Evolutionary conservation across 2,888 invertebrate species (phyloP).

Genomic region (Augiades crinisus): DNA sequence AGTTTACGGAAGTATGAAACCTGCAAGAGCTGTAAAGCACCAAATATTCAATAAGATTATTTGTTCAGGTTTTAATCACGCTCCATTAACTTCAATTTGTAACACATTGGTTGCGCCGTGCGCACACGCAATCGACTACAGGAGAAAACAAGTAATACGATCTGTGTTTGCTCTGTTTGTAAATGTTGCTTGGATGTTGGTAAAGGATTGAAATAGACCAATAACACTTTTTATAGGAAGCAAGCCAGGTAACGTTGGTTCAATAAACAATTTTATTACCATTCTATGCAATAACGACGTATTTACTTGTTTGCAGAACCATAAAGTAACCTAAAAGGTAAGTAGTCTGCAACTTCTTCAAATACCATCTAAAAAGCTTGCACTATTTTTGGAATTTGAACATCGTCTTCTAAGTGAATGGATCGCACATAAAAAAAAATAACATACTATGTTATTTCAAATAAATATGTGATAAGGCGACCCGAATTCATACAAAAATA

Average conservation of each 20-base stretch:
- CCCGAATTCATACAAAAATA: constrained; percentile 5
- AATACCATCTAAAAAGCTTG: no score
- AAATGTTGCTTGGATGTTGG: constrained; percentile 5
- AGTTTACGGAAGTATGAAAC: no score
- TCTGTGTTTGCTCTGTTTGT: constrained; percentile 1
- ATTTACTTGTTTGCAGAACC: no score
- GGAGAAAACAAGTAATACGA: constrained; percentile 2
- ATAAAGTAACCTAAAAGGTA: no score
- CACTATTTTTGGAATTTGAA: no score
- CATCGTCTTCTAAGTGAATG: no score
- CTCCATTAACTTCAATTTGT: background rate
- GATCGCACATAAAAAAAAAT: no score
- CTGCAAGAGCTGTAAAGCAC: no score
- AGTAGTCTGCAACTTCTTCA: no score
- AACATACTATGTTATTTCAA: background rate
- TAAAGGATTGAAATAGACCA: constrained; percentile 1
- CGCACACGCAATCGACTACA: background rate
- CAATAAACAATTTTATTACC: constrained; percentile 10
- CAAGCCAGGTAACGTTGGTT: constrained; percentile 3
- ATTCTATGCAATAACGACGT: background rate
- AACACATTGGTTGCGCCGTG: no score
- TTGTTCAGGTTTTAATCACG: constrained; percentile 9
- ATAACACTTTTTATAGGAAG: background rate
- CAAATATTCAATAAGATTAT: background rate
- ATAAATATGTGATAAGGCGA: constrained; percentile 7